Percentiles rank a stretch among this genome's conserved stretches.
These are phyloP conservation scores for Oreochromis tanganicae DNA, from an alignment of 2,113 vertebrate species.

Conservation along the genomic window DNA sequence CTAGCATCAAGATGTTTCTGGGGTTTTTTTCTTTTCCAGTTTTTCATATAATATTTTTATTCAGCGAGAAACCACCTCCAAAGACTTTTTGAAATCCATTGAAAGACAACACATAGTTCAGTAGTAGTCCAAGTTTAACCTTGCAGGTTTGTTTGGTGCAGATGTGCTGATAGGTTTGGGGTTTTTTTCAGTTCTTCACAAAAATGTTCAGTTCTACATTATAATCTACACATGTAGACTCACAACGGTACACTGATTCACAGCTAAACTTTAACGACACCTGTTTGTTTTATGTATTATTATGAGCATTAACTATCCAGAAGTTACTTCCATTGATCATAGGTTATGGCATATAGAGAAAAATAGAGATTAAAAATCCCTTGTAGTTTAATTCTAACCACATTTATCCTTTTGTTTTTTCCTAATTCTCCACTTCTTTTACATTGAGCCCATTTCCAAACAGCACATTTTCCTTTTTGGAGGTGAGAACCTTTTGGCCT, in stretches of 20 bases:
- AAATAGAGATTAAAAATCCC: neutral
- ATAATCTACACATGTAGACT: neutral
- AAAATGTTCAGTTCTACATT: neutral
- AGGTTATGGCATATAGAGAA: neutral
- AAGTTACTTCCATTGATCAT: neutral
- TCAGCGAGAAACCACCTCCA: neutral
- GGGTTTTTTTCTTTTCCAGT: rapidly evolving
- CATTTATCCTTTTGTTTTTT: neutral
- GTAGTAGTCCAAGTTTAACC: neutral
- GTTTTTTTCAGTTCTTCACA: neutral
- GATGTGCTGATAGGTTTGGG: neutral
- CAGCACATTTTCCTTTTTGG: neutral
- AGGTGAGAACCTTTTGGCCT: constrained; percentile 15
- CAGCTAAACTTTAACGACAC: neutral
- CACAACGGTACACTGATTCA: neutral
- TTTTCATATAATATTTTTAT: neutral
- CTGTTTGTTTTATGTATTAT: neutral
- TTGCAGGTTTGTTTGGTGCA: neutral
- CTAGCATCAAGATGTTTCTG: neutral
- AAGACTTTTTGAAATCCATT: neutral
- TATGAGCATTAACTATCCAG: neutral
- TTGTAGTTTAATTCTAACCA: neutral
- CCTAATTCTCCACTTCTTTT: neutral
- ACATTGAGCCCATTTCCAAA: constrained; percentile 20
- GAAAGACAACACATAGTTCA: neutral